phyloP scores from a whole-genome alignment of 2,113 vertebrate species.

The Nannobrachium achirus region DNA sequence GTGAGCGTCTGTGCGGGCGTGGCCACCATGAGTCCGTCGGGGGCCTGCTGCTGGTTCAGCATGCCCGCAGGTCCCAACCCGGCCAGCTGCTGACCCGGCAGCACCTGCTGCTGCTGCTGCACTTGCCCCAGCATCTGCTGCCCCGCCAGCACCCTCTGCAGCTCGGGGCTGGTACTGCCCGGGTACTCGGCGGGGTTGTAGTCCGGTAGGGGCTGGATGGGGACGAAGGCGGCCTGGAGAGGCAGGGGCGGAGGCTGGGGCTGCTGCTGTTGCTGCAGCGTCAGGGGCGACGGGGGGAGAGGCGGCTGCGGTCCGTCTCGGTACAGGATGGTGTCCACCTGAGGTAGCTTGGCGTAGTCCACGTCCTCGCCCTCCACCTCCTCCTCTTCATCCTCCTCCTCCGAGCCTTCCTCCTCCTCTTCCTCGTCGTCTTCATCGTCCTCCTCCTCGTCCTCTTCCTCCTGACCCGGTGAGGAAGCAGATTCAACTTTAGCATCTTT shows the following conservation, averaged over 20 bases:
- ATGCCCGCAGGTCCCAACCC: slow-evolving; percentile 92
- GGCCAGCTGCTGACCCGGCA: slow-evolving; percentile 76
- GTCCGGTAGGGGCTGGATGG: slow-evolving; percentile 92
- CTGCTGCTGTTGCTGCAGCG: slow-evolving; percentile 37
- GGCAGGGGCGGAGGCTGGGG: slow-evolving; percentile 72
- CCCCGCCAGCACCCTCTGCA: slow-evolving; percentile 92
- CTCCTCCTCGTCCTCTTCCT: slow-evolving; percentile 59
- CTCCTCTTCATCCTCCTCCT: slow-evolving; percentile 83
- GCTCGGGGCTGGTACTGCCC: slow-evolving; percentile 89
- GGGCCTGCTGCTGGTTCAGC: slow-evolving; percentile 90
- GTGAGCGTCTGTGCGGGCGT: slow-evolving; percentile 86
- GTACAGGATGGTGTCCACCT: slow-evolving; percentile 89
- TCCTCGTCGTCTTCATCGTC: slow-evolving; percentile 73
- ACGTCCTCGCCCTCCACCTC: slow-evolving; percentile 87
- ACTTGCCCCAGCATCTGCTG: slow-evolving; percentile 82
- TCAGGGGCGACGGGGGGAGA: slow-evolving; percentile 64
- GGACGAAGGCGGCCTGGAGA: slow-evolving; percentile 87
- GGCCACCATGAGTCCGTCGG: slow-evolving; percentile 77
- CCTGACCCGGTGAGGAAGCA: slow-evolving; percentile 42
- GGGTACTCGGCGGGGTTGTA: slow-evolving; percentile 91
- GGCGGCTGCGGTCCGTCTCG: slow-evolving; percentile 82
- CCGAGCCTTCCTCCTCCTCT: slow-evolving; percentile 86
- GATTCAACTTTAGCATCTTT: background rate
- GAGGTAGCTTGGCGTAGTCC: slow-evolving; percentile 91
- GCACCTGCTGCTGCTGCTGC: slow-evolving; percentile 65